Evolutionary conservation across 2,113 vertebrate species (phyloP).

Genomic region (Marmota monax): DNA sequence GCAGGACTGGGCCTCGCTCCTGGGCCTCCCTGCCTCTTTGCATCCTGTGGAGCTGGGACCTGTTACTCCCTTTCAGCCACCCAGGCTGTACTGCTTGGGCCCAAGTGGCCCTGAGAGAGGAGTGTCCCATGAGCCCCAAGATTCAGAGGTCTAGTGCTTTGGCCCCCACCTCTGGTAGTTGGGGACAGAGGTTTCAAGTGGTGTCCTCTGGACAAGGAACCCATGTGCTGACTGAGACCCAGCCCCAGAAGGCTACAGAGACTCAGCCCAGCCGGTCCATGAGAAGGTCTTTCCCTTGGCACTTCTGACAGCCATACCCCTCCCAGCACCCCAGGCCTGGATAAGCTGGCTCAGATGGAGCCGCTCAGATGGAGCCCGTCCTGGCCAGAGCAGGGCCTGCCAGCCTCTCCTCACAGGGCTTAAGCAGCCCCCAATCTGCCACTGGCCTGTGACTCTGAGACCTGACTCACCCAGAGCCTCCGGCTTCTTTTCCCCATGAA

Average conservation of each 20-base stretch:
- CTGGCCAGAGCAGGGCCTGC: not conserved
- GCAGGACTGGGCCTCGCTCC: not conserved
- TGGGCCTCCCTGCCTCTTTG: not conserved
- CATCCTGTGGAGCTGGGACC: accelerated
- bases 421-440: not conserved
- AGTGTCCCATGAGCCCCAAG: not conserved
- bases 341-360: not conserved
- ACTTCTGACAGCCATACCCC: slow-evolving; percentile 50
- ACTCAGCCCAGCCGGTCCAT: not conserved
- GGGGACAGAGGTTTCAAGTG: not conserved
- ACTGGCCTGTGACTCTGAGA: not conserved
- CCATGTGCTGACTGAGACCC: not conserved
- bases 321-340: not conserved
- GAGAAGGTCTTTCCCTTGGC: too few species aligned
- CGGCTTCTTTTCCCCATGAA: not conserved
- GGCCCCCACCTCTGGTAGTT: not conserved
- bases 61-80: not conserved
- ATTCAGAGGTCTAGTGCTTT: not conserved
- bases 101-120: not conserved
- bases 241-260: not conserved
- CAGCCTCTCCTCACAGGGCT: not conserved
- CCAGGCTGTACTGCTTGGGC: not conserved
- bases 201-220: not conserved
- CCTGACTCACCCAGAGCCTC: not conserved
- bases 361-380: not conserved